These are phyloP conservation scores for Drosophila anomalata DNA, from an alignment of 2,888 invertebrate genomes.

Conservation along the genomic window DNA sequence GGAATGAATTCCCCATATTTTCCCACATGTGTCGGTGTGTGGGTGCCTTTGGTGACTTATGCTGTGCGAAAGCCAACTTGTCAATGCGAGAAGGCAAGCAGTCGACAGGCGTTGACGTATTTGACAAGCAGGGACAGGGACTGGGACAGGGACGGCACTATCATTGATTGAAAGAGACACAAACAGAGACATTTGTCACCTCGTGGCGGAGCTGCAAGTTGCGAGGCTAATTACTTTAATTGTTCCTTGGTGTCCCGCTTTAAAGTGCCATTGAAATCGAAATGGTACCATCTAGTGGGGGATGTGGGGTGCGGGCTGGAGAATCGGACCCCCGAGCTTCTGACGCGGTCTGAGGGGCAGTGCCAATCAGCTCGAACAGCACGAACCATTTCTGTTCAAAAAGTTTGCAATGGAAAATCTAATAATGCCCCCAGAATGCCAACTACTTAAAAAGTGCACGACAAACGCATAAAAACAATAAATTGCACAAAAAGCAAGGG, in stretches of 20 bases:
- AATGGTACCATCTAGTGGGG: constrained; percentile 1
- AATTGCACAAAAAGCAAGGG: constrained; percentile 66
- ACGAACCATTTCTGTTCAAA: constrained; percentile 31
- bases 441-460: constrained; percentile 74
- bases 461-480: constrained; percentile 80
- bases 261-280: constrained; percentile 52
- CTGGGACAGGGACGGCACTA: neutral
- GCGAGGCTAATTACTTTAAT: constrained; percentile 77
- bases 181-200: constrained; percentile 33
- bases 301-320: neutral
- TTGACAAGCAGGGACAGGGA: constrained; percentile 63
- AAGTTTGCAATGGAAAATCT: constrained; percentile 70
- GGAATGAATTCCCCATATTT: constrained; percentile 3
- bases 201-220: constrained; percentile 25
- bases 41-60: constrained; percentile 39
- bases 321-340: neutral
- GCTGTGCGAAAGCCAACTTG: constrained; percentile 73
- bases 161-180: neutral
- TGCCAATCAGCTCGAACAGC: constrained; percentile 62
- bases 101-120: constrained; percentile 76
- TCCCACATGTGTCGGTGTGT: constrained; percentile 1
- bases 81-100: constrained; percentile 74
- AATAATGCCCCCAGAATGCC: constrained; percentile 70
- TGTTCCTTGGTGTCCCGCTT: constrained; percentile 58
- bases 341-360: neutral